Conservation (phyloP, 2,797 vertebrate genomes). For the Hirundo rustica region DNA sequence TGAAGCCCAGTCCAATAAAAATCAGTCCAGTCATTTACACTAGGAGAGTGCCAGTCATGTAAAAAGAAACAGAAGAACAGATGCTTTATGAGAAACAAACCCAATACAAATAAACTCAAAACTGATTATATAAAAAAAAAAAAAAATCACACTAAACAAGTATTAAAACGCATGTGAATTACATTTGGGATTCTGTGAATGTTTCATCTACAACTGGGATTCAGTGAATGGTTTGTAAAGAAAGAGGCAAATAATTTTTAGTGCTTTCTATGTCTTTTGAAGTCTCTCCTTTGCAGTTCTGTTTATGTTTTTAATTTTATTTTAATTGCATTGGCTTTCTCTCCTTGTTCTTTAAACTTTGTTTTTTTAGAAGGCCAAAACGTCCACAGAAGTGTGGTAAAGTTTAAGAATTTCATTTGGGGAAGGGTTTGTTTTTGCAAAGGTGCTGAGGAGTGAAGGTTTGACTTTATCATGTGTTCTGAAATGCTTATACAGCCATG, state of each 20-base stretch:
- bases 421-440: not conserved
- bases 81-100: slow-evolving; percentile 56
- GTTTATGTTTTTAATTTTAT: not conserved
- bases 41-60: slow-evolving; percentile 26
- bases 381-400: not conserved
- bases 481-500: not conserved
- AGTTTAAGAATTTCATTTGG: not conserved
- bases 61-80: slow-evolving; percentile 55
- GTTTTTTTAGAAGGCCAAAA: not conserved
- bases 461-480: not conserved
- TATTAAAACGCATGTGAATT: not conserved
- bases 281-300: not conserved
- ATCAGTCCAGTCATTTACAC: slow-evolving; percentile 46
- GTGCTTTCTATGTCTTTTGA: not conserved
- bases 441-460: not conserved
- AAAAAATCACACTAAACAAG: not conserved
- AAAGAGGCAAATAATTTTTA: not conserved
- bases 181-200: not conserved
- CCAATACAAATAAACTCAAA: slow-evolving; percentile 50
- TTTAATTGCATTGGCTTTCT: not conserved
- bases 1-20: slow-evolving; percentile 56
- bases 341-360: not conserved
- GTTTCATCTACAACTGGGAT: not conserved
- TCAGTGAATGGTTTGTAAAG: slow-evolving; percentile 4
- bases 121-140: slow-evolving; percentile 10